Evolutionary conservation across 2,797 vertebrate species (phyloP).

Genomic region (Falco rusticolus): DNA sequence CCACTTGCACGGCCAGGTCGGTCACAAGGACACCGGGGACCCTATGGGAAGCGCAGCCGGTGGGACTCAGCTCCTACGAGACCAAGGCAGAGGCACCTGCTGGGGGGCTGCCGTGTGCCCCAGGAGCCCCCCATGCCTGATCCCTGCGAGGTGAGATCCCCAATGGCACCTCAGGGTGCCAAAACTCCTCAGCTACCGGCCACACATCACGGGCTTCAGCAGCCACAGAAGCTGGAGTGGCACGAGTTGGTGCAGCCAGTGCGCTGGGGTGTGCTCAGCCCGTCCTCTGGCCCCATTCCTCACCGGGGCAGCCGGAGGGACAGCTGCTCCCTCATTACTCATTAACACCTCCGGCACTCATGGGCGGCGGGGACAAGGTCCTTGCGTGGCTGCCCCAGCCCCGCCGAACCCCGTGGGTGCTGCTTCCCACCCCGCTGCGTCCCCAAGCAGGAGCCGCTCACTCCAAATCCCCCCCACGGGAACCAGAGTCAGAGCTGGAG

Average conservation of each 20-base stretch:
- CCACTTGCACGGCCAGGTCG: neutral
- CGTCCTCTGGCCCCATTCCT: neutral
- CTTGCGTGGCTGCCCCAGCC: fast-evolving
- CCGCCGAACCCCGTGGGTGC: fast-evolving
- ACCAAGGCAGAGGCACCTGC: neutral
- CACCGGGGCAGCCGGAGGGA: fast-evolving
- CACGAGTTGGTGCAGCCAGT: fast-evolving
- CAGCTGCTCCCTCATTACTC: constrained; percentile 21
- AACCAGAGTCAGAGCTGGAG: fast-evolving
- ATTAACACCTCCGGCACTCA: neutral
- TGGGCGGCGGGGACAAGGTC: neutral
- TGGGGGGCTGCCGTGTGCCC: neutral
- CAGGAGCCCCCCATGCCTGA: fast-evolving
- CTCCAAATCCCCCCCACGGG: neutral
- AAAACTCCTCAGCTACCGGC: fast-evolving
- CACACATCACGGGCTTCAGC: fast-evolving
- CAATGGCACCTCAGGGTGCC: neutral
- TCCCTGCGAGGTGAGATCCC: fast-evolving
- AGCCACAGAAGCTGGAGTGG: fast-evolving
- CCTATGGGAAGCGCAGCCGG: neutral
- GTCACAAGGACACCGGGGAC: neutral
- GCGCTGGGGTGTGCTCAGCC: neutral
- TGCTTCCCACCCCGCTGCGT: fast-evolving
- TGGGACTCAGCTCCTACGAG: neutral
- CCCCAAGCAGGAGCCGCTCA: neutral